Evolutionary conservation across 1,140 invertebrate genomes (phyloP), one percentile per base, ranked within the genome.

Genomic region (Saccostrea glomerata): DNA sequence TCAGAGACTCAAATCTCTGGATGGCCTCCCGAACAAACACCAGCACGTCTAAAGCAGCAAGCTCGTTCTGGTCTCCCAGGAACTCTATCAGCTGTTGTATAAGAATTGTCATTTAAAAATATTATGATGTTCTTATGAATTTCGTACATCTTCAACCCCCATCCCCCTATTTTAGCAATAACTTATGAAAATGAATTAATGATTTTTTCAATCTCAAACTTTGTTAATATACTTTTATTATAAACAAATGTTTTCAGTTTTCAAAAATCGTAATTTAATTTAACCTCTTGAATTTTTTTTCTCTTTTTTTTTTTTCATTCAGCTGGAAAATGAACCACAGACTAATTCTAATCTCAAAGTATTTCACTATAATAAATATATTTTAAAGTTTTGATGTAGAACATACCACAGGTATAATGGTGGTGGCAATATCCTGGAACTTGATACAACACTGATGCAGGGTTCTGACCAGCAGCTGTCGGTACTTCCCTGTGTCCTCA

Each of bases 391-490:
- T 12, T 30, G 13, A 23, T 3, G 6, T 15, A 82, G 73, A 23
- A 84, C 94, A 93, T 93, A 96, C 95, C 63, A 99, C 98, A 55
- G 94, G 98, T 91, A 99, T 98, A 82, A 99, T 98, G 86, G 97
- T 97, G 83, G 96, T 96, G 25, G 98, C 98, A 85, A 99, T 98
- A 95, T 99, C 99, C 3, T 99, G 98, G 95, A 99, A 99, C 96
- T 98, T 99, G 90, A 99, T 98, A 87, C 98, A 98, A 93, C 98
- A 99, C 17, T 97, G 96, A 95, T 99, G 99, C 86, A 99, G 95
- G 12, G 98, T 99, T 87, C 98, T 96, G 54, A 99, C 99, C 20
- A 99, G 96, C 77, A 99, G 96, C 95, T 99, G 99, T 0, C 98
- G 96, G 94, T 99, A 99, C 95, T 98, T 98, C 54, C 98, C 98